Conservation (phyloP, 2,888 invertebrate species). For the Mimas tiliae region DNA sequence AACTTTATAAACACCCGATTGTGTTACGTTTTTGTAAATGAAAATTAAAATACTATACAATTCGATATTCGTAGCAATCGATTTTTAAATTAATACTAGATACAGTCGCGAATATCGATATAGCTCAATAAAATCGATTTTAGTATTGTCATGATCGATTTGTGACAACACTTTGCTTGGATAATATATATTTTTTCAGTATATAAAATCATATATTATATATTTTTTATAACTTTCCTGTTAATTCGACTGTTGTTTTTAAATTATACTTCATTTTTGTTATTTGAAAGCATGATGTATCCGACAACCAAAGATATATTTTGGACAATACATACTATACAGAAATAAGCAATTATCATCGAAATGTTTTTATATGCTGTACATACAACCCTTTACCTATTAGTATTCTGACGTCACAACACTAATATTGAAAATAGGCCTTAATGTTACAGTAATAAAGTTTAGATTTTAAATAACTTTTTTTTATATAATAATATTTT, state of each 20-base stretch:
- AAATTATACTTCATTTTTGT: neutral
- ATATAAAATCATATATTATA: no score
- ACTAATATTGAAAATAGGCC: neutral
- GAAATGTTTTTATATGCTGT: neutral
- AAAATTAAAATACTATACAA: neutral
- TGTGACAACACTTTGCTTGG: neutral
- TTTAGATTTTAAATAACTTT: neutral
- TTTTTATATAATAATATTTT: neutral
- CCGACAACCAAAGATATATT: neutral
- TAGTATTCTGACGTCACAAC: constrained; percentile 20
- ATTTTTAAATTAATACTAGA: neutral
- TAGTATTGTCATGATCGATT: neutral
- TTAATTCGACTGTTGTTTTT: neutral
- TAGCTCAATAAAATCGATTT: neutral
- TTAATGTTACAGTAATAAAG: neutral
- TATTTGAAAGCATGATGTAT: constrained; percentile 2
- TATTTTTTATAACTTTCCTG: no score
- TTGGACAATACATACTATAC: constrained; percentile 6
- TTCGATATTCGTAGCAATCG: neutral
- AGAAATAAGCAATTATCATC: neutral
- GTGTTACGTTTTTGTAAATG: neutral
- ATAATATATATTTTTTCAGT: neutral
- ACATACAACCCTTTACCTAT: constrained; percentile 5
- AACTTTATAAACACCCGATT: neutral
- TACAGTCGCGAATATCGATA: neutral